A percentile compares a stretch with the other conserved stretches of the same genome.
Conservation (phyloP, 2,888 invertebrate genomes). For the Phasia obesa region DNA sequence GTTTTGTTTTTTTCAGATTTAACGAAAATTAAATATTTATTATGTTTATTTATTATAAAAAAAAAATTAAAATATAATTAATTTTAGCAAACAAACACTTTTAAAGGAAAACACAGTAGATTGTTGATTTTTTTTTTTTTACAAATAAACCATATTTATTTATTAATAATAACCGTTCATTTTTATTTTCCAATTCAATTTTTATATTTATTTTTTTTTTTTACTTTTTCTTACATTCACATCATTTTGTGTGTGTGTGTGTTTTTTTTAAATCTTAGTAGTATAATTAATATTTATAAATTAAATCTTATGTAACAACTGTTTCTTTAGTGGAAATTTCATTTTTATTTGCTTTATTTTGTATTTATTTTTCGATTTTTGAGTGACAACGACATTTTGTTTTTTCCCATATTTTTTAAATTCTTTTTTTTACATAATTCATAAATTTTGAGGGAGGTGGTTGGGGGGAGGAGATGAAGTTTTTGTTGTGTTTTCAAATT, state of each 20-base stretch:
- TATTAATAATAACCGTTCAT: constrained; percentile 67
- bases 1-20: constrained; percentile 3
- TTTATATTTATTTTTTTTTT: constrained; percentile 44
- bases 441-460: constrained; percentile 23
- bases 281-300: constrained; percentile 59
- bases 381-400: constrained; percentile 59
- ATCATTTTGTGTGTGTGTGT: too few relatives aligned
- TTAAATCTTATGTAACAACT: constrained; percentile 70
- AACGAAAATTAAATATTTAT: constrained; percentile 10
- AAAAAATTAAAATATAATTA: constrained; percentile 39
- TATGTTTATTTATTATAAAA: neutral
- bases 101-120: constrained; percentile 67
- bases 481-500: constrained; percentile 23
- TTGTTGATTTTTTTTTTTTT: constrained; percentile 63
- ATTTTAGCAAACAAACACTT: constrained; percentile 44
- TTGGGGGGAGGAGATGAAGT: neutral
- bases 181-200: constrained; percentile 51
- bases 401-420: constrained; percentile 25
- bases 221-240: constrained; percentile 61
- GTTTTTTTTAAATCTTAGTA: neutral
- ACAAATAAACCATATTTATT: constrained; percentile 71
- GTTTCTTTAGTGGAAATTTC: constrained; percentile 63
- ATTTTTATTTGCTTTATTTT: constrained; percentile 34
- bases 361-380: constrained; percentile 47
- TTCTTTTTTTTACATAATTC: constrained; percentile 57